Conservation (phyloP, 2,888 invertebrate genomes). For the Parthenolecanium corni region DNA sequence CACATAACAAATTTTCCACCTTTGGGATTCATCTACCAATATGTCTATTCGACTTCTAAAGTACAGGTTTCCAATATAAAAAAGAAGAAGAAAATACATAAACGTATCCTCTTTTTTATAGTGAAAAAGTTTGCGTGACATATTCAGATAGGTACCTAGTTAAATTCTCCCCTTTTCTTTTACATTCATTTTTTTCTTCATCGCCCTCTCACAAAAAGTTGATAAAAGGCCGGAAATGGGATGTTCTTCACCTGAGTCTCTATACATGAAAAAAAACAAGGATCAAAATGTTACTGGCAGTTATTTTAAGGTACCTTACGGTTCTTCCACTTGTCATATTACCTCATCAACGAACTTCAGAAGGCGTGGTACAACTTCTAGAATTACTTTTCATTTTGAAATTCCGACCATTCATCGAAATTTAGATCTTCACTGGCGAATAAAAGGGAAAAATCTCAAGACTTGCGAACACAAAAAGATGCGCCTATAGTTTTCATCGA, state of each 20-base stretch:
- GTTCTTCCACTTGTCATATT: conserved; percentile 19
- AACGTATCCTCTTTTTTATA: too few relatives aligned
- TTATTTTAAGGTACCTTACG: neutral
- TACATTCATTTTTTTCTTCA: too few relatives aligned
- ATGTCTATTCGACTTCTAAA: too few relatives aligned
- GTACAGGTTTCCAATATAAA: too few relatives aligned
- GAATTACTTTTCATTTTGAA: conserved; percentile 24
- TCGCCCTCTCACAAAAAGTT: neutral
- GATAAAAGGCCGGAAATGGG: conserved; percentile 26
- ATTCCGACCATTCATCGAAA: conserved; percentile 5
- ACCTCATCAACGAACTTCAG: conserved; percentile 11
- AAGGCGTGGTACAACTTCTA: conserved; percentile 26
- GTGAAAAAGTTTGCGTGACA: neutral
- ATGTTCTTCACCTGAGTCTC: conserved; percentile 22
- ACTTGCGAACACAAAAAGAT: neutral
- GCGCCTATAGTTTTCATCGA: too few relatives aligned
- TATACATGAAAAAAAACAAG: conserved; percentile 13
- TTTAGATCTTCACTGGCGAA: neutral
- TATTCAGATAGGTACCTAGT: neutral
- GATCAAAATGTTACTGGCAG: conserved; percentile 11
- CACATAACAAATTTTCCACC: neutral
- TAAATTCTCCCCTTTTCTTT: neutral
- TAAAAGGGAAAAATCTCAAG: too few relatives aligned
- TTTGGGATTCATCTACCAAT: neutral
- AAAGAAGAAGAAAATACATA: too few relatives aligned